Base-by-base conservation (phyloP, 1,140 invertebrate genomes). In the Panagrolaimus sp. region DNA sequence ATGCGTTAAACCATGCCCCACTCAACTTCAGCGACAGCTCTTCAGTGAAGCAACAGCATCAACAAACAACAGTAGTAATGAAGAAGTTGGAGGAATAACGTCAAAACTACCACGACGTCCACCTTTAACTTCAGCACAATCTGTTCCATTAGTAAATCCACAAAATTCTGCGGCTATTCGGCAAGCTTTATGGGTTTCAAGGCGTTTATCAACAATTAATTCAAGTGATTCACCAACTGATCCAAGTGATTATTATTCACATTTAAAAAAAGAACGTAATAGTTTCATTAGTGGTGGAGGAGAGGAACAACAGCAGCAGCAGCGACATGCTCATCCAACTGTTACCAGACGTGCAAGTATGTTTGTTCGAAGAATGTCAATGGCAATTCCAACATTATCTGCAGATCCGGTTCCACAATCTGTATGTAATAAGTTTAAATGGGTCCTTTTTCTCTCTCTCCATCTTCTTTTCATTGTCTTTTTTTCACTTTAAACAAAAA, bases 371-470 rank as follows among this genome's bases (percentile, higher is more conserved):
- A 31, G 77, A 31, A 69, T 79, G 62, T 79, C 77, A 11, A 76
- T 76, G 72, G 77, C 77, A 11, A 79, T 79, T 66, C 77, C 77
- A 31, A 70, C 72, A 14, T 66, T 79, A 23, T 73, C 74, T 11
- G 65, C 69, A 11, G 77, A 79, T 66, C 77, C 77, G 9, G 63
- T 79, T 14, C 77, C 77, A 11, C 70, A 45, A 63, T 51, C 70
- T 23, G 70, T 71, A 69, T 20, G 70, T 57, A 27, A 63, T 16
- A n/a, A 23, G 14, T 5, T 63, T 42, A 38, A 38, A 38, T 4
- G 31, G 31, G 31, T 38, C 7, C 7, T 38, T 38, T 38, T 38
- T 38, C 31, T 16, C 4, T 7, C 48, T 1, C 1, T 9, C 3
- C 20, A 64, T 74, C 23, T 75, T 72, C 31, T 66, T 69, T 16